Evolutionary conservation across 2,888 invertebrate genomes (phyloP), one percentile per base, ranked within the genome.

Genomic region (Habroteleia sp.): DNA sequence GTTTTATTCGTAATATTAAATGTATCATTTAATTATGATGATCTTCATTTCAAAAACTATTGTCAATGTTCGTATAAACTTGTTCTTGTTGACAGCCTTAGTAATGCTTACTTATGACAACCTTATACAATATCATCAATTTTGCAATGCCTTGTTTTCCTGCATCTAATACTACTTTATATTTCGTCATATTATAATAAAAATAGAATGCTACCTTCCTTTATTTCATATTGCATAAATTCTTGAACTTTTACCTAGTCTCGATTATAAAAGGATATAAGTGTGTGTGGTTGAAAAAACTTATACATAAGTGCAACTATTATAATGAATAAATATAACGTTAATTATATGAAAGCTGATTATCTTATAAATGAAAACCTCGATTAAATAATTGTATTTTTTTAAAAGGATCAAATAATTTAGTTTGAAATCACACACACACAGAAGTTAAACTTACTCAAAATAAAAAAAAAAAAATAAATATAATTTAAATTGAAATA

Each of bases 141-240:
- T 58, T 44, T 60, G 50, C 60, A 69, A 52, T 20, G 27, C 60
- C 69, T 69, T 39, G 52, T 69, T 69, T 69, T 52, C 69, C 52
- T 60, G 50, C 60, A 60, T 60, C 60, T 60, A 52, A 69, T 62
- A 54, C 54, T 52, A 52, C 60, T 50, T 60, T 44, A 62, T 52
- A 62, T 68, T 69, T 62, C 69, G 37, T 62, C 69, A 69, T 25
- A 54, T 60, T 69, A 72, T 63, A 72, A 63, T 72, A 63, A 72
- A 72, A 72, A 63, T 63, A 63, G 48, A 63, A 72, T 42, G 42
- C 33, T 35, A 48, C 62, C 46, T 72, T 35, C 63, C 56, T 56
- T 72, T 69, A 60, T 69, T 72, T 72, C 48, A 58, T 50, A 50
- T 72, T 58, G 50, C 63, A 63, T 41, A 63, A 63, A 72, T 37